A percentile compares a stretch with the other conserved stretches of the same genome.
Conservation (phyloP, 2,797 vertebrate genomes). For the Vireo griseus region DNA sequence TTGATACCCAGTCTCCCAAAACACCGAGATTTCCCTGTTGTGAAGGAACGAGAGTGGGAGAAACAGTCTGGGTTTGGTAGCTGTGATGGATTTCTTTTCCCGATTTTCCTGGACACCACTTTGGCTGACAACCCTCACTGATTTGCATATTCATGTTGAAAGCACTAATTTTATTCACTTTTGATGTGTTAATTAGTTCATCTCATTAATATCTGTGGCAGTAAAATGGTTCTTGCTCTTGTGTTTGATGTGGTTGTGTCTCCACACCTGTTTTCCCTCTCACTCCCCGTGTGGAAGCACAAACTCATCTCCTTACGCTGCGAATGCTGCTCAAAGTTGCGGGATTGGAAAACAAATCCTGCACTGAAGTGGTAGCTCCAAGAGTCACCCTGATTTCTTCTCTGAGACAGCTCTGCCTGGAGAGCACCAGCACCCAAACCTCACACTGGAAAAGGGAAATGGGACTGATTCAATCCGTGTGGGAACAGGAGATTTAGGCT, state of each 20-base stretch:
- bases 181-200: background rate
- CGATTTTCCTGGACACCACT: background rate
- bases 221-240: background rate
- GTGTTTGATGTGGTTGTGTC: background rate
- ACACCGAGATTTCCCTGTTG: background rate
- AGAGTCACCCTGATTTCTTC: background rate
- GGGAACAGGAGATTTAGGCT: background rate
- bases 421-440: background rate
- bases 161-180: background rate
- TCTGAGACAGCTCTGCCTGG: background rate
- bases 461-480: no score
- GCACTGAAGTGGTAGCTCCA: background rate
- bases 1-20: background rate
- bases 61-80: background rate
- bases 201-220: background rate
- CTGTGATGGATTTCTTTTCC: background rate
- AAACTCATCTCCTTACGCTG: background rate
- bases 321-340: background rate
- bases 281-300: background rate
- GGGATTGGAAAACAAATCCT: background rate
- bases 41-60: background rate
- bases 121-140: background rate
- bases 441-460: background rate
- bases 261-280: background rate
- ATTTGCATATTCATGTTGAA: background rate